Base-by-base conservation (phyloP, 2,797 vertebrate species). In the Erpetoichthys calabaricus region DNA sequence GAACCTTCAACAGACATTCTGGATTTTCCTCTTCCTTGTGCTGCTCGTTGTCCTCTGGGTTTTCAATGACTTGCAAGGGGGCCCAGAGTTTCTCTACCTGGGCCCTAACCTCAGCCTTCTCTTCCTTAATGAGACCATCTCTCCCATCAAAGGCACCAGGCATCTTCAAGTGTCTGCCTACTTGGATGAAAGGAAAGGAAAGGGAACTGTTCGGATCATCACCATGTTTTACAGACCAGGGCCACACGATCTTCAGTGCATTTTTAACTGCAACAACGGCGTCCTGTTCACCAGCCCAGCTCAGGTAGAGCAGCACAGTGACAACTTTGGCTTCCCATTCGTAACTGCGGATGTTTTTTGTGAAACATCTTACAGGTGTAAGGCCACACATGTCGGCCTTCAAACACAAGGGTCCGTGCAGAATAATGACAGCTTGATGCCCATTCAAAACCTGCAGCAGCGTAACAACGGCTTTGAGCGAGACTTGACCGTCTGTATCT, bases 401-500 rank as follows among this genome's bases (percentile, higher is more conserved):
- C 25, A 25, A 25, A 25, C 25, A 25, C 1, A 25, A 25, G 25
- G 25, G 25, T 5, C 3, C 0, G 47, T 25, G 52, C 49, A 65
- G n/a, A 42, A 25, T 25, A 25, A 25, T 25, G 25, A 25, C 25
- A 25, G 2, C 25, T 2, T 25, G 25, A 61, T 75, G 3, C 45
- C 56, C 43, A 73, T 82, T 57, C 45, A 65, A 63, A 79, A 79
- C n/a, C 61, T 51, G 61, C 72, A 73, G 50, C 55, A 45, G 4
- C 55, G 62, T 7, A 6, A 47, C 1, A 53, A 57, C 2, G 3
- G 44, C 4, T 69, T 68, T 9, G 50, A 60, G 3, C 64, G 66
- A 44, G 68, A 79, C 52, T 83, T 86, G 64, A 82, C 80, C 0
- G 53, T 82, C 0, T 86, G 83, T 56, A 78, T 85, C 56, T 84